Conservation (phyloP, 2,113 vertebrate genomes). For the Dolichotis patagonum region DNA sequence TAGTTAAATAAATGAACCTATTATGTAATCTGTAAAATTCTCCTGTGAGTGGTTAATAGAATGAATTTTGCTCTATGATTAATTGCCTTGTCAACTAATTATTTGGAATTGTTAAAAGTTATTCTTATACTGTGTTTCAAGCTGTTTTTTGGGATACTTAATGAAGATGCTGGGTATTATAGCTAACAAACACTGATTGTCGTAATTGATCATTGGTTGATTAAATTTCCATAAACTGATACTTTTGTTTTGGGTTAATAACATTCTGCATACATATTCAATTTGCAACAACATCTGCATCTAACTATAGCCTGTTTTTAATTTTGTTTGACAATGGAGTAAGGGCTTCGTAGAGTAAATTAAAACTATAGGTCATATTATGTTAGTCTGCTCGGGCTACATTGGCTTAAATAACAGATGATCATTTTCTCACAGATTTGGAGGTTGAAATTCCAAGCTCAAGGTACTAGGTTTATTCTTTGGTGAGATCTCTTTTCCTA, state of each 20-base stretch:
- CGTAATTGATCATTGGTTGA: slow-evolving; percentile 66
- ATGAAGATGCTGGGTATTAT: slow-evolving; percentile 56
- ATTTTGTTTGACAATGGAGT: slow-evolving; percentile 50
- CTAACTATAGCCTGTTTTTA: slow-evolving; percentile 45
- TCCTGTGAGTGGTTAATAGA: slow-evolving; percentile 62
- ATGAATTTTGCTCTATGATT: slow-evolving; percentile 64
- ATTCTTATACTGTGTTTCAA: slow-evolving; percentile 52
- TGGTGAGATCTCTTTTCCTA: neutral
- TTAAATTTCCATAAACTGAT: slow-evolving; percentile 69
- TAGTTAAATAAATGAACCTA: slow-evolving; percentile 65
- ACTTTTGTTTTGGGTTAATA: slow-evolving; percentile 60
- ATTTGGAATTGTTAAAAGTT: slow-evolving; percentile 69
- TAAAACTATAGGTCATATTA: neutral
- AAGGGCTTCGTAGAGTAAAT: slow-evolving; percentile 1
- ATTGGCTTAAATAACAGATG: neutral
- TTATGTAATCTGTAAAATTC: slow-evolving; percentile 66
- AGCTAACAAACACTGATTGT: slow-evolving; percentile 53
- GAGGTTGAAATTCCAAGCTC: neutral
- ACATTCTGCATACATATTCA: slow-evolving; percentile 53
- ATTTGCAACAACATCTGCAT: neutral
- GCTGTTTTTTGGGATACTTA: slow-evolving; percentile 42
- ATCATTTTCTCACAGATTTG: slow-evolving; percentile 36
- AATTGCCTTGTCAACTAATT: slow-evolving; percentile 73
- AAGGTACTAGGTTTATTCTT: neutral
- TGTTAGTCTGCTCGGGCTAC: neutral